Base-by-base conservation (phyloP, 1,140 invertebrate species). In the Lepidostoma basale region DNA sequence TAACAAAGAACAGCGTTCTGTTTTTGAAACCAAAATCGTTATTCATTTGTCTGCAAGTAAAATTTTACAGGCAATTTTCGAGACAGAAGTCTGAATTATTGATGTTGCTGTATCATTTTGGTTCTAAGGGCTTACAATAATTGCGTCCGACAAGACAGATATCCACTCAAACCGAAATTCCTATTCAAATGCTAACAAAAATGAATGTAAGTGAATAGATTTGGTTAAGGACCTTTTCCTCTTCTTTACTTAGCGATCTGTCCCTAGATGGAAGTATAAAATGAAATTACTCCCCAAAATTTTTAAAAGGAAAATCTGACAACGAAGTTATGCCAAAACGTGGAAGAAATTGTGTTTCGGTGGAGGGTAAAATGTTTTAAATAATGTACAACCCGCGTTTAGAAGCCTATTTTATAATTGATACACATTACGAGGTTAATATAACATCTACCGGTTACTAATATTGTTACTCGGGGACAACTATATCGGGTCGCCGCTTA, bases 261-360 rank as follows among this genome's bases (percentile, higher is more conserved):
- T 49, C 45, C 12, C 22, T 12, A 2, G 40, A 44, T 44, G 45
- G 45, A 39, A 40, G 22, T 9, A 36, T 59, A 33, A 39, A 59
- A 59, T 59, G 14, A 59, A 42, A 36, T 59, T 39, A 40, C 20
- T 18, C 40, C 20, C 36, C 36, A 39, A 59, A 59, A 59, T 22
- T 59, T 59, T 39, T 9, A 40, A 36, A 59, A 36, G 56, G 36
- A 59, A 59, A 59, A 59, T 23, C 56, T 39, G 36, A n/a, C 56
- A 59, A 59, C 33, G 36, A 59, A 40, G 56, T 59, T 59, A 59
- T 22, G 56, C 30, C 14, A 8, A 59, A 59, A 59, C 36, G 56
- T 20, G 56, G 40, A 58, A 58, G 33, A 36, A 59, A 49, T 49
- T 49, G 45, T 49, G 25, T 49, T 49, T 18, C 0, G 45, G 45